Evolutionary conservation across 2,888 invertebrate species (phyloP), one percentile per base, ranked within the genome.

Genomic region (Steromphala cineraria): DNA sequence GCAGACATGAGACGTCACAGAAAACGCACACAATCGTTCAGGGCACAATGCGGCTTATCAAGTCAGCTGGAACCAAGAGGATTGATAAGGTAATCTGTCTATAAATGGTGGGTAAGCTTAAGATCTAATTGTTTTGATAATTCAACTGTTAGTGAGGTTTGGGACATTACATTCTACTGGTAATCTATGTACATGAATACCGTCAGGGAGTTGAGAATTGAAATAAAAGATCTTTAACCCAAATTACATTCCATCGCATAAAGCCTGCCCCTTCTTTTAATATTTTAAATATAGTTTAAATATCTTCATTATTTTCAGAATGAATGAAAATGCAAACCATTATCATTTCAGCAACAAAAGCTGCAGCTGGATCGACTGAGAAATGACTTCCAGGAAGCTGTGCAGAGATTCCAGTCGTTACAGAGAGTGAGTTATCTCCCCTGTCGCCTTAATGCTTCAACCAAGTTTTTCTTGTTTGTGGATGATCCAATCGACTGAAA

Each of bases 331-430:
- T 36, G 2, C 4, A 46, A 3, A 75, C 52, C 53, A 8, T 75
- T 80, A 82, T 79, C 67, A 67, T 86, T 88, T 67, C 88, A 92
- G 92, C 96, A 96, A 81, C 96, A 97, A 92, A 96, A 96, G 91
- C 94, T 98, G 85, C 97, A 97, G 93, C 95, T 97, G 79, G 97
- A 97, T 88, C 95, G 97, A 89, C 95, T 98, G 17, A 96, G 96
- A 15, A 96, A 96, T 88, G 96, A 97, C 89, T 98, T 98, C 92
- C 95, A 95, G 85, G 96, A 96, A 86, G 95, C 97, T 1, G 95
- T 97, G 21, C 95, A 96, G 84, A 95, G 95, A 91, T 97, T 97
- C 92, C 95, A 96, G 74, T 94, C 95, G 24, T 95, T 96, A 89
- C 98, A 98, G 93, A 96, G 96, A 95, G 97, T 97, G 93, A 56